Evolutionary conservation across 1,140 invertebrate species (phyloP), one percentile per base, ranked within the genome.

Genomic region (Drosophila burlai): DNA sequence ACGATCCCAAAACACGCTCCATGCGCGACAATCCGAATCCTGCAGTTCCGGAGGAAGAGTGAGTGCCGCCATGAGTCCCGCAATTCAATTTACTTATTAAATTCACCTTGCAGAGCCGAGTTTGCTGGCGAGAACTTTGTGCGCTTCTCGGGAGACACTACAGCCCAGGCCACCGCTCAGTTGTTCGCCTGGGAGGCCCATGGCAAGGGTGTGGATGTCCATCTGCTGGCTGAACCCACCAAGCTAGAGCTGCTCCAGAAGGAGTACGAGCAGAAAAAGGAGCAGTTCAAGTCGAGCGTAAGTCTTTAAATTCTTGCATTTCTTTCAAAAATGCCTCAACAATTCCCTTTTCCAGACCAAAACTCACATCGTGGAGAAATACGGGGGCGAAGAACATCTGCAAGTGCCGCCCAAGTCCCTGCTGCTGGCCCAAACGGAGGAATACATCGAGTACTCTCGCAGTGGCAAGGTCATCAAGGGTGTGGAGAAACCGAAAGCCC

Each of bases 151-250:
- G 99, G 99, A 13, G 99, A 99, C 93, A 99, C 99, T 2, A 94
- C 95, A 43, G 95, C 96, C 60, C 98, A 99, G 93, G 97, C 98
- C 5, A 96, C 96, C 24, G 97, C 98, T 21, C 98, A 99, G 93
- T 83, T 99, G 77, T 99, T 99, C 95, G 98, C 99, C 1, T 99
- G 99, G 99, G 97, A 99, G 91, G 98, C 98, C 1, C 96, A 97
- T 91, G 96, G 97, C 64, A 96, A 97, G 85, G 98, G 98, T 24
- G 96, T 99, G 0, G 98, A 99, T 94, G 97, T 99, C 6, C 98
- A 99, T 94, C 94, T 99, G 31, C 94, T 99, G 60, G 99, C 99
- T 15, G 99, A 99, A 93, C 99, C 99, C 1, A 99, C 99, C 8
- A 99, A 99, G 94, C 93, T 99, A 31, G 99, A 99, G 93, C 92